Percentiles rank a stretch among this genome's conserved stretches.
Evolutionary conservation across 2,888 invertebrate species (phyloP).

Genomic region (Chelonus formosanus): DNA sequence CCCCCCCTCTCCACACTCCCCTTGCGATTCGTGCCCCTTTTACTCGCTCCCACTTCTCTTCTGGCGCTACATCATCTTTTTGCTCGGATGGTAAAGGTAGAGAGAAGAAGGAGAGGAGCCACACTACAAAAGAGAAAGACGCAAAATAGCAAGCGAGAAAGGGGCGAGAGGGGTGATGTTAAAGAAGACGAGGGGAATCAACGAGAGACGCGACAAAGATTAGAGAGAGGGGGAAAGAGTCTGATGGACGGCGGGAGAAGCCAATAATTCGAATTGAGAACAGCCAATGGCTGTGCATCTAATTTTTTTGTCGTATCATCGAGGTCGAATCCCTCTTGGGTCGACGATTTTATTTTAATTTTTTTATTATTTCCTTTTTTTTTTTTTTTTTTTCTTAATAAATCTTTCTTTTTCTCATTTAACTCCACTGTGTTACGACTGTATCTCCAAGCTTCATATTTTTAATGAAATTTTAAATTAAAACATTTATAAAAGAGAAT

Average conservation of each 20-base stretch:
- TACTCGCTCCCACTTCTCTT: not conserved
- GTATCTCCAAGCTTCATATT: no score
- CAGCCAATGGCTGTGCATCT: slow-evolving; percentile 65
- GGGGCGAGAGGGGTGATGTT: slow-evolving; percentile 41
- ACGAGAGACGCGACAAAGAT: slow-evolving; percentile 30
- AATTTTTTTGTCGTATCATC: slow-evolving; percentile 62
- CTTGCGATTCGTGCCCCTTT: no score
- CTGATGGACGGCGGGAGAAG: slow-evolving; percentile 51
- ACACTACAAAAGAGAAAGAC: slow-evolving; percentile 33
- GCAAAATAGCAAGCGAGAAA: slow-evolving; percentile 37
- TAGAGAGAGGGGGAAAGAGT: slow-evolving; percentile 40
- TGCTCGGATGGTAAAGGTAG: slow-evolving; percentile 12
- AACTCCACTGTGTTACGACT: no score
- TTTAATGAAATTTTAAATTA: no score
- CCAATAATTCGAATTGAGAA: slow-evolving; percentile 60
- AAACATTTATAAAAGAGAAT: no score
- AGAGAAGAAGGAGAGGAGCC: slow-evolving; percentile 40
- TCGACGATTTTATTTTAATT: no score
- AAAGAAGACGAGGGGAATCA: slow-evolving; percentile 40
- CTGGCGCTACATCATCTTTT: slow-evolving; percentile 26
- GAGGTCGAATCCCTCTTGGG: slow-evolving; percentile 38
- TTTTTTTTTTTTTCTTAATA: no score
- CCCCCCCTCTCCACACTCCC: no score
- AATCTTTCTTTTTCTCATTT: no score
- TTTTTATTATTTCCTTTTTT: slow-evolving; percentile 14